Evolutionary conservation across 1,140 invertebrate genomes (phyloP), one percentile per base, ranked within the genome.

Genomic region (Plectus sambesii): DNA sequence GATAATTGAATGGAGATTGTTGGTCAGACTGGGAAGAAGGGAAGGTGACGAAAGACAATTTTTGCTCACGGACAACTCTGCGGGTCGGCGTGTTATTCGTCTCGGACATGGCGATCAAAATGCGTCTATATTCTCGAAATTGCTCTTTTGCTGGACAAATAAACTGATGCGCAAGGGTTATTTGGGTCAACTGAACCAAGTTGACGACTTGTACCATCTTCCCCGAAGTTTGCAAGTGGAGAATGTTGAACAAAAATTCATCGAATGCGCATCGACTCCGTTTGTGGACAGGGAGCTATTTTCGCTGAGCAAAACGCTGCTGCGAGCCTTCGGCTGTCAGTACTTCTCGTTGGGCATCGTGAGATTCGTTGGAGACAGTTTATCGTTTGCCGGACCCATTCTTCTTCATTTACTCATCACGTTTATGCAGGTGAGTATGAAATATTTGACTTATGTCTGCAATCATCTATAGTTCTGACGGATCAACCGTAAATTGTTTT

Each of bases 311-410:
- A 75, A 74, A 52, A 78, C 82, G 0, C 69, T 94, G n/a, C 80
- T 88, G 63, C 76, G 73, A 47, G 81, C 81, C 58, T 96, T 87
- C 72, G 87, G 84, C 20, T 66, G 78, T 47, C 80, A 88, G 66
- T 96, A 92, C 74, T 88, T 89, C 63, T 75, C 78, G 15, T 79
- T 94, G 63, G 92, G 89, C 24, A 67, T 92, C 49, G 67, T 94
- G 2, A 87, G 88, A 70, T 75, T 98, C 23, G 62, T 84, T 2
- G 79, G 82, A 2, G 90, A 97, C 70, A 75, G 77, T 50, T 75
- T 81, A 27, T 81, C 80, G 15, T 97, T 97, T 76, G 79, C 81
- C 39, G 84, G 84, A 1, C 92, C 92, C 0, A 71, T 98, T 30
- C 72, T 98, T 12, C 73, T 98, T 0, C 86, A 85, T 70, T 76